phyloP scores from a whole-genome alignment of 2,797 vertebrate species.

The Cottoperca gobio region DNA sequence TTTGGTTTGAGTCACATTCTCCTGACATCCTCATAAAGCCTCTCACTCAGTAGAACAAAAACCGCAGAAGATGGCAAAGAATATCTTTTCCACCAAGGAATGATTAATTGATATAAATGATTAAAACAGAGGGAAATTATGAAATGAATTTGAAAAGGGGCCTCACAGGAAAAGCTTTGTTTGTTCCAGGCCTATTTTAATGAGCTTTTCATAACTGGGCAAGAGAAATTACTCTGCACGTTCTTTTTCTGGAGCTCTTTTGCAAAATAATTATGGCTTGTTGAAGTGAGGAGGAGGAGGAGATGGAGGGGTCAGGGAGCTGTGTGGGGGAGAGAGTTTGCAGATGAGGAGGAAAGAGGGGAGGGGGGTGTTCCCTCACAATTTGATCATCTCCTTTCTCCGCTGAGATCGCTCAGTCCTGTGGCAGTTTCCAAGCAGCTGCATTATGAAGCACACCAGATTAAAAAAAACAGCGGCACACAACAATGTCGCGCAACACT shows the following conservation, averaged over 20 bases:
- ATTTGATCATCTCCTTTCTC: slow-evolving; percentile 74
- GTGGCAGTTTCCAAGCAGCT: slow-evolving; percentile 73
- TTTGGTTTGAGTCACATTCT: slow-evolving; percentile 92
- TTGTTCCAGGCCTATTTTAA: slow-evolving; percentile 96
- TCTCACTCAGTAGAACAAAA: slow-evolving; percentile 78
- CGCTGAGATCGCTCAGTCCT: slow-evolving; percentile 71
- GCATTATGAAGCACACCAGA: slow-evolving; percentile 68
- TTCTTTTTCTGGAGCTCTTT: slow-evolving; percentile 87
- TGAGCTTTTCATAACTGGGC: slow-evolving; percentile 99
- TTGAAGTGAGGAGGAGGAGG: slow-evolving; percentile 85
- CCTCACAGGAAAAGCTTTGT: slow-evolving; percentile 98
- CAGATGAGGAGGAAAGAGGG: slow-evolving; percentile 40
- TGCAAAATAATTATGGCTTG: slow-evolving; percentile 91
- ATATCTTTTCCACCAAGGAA: slow-evolving; percentile 96
- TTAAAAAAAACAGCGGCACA: slow-evolving; percentile 45
- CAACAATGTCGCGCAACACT: slow-evolving; percentile 74
- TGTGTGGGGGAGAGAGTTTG: slow-evolving; percentile 3
- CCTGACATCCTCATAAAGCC: slow-evolving; percentile 81
- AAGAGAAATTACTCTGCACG: slow-evolving; percentile 92
- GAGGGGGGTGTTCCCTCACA: slow-evolving; percentile 66
- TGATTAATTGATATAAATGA: slow-evolving; percentile 99
- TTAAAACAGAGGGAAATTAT: slow-evolving; percentile 97
- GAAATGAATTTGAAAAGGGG: slow-evolving; percentile 95
- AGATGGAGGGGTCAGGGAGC: slow-evolving; percentile 70
- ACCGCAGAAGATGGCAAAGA: slow-evolving; percentile 90